phyloP scores from a whole-genome alignment of 2,888 invertebrate species.

The Nemapogon koenigi region DNA sequence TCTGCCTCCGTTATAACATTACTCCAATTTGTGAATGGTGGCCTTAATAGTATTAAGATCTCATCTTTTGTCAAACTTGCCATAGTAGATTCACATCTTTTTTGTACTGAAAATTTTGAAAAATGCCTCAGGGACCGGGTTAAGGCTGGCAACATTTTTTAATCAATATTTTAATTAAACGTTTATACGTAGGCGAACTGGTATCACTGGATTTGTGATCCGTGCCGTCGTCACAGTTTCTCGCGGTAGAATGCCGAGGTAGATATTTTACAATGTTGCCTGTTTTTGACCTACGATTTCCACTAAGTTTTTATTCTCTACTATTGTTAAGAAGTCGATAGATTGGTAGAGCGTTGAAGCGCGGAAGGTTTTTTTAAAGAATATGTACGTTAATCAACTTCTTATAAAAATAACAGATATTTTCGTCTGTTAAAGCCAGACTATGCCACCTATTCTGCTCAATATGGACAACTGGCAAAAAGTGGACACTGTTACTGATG shows the following conservation, averaged over 20 bases:
- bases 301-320: neutral
- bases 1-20: constrained; percentile 53
- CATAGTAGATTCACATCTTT: constrained; percentile 49
- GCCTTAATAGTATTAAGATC: constrained; percentile 43
- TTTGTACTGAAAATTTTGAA: constrained; percentile 37
- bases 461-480: too few relatives aligned
- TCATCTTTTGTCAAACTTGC: constrained; percentile 55
- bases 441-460: too few relatives aligned
- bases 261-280: constrained; percentile 10
- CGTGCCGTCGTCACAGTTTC: constrained; percentile 8
- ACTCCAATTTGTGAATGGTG: constrained; percentile 56
- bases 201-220: neutral
- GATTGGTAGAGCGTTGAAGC: too few relatives aligned
- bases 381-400: too few relatives aligned
- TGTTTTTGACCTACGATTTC: neutral
- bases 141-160: constrained; percentile 34
- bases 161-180: neutral
- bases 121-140: constrained; percentile 43
- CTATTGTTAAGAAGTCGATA: too few relatives aligned
- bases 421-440: too few relatives aligned
- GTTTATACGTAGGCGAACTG: neutral
- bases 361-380: too few relatives aligned
- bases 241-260: constrained; percentile 14
- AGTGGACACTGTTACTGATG: too few relatives aligned
- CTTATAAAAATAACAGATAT: too few relatives aligned